These are phyloP conservation scores for Porites lutea DNA, from an alignment of 64 coral and sea anemone species.

Conservation along the genomic window DNA sequence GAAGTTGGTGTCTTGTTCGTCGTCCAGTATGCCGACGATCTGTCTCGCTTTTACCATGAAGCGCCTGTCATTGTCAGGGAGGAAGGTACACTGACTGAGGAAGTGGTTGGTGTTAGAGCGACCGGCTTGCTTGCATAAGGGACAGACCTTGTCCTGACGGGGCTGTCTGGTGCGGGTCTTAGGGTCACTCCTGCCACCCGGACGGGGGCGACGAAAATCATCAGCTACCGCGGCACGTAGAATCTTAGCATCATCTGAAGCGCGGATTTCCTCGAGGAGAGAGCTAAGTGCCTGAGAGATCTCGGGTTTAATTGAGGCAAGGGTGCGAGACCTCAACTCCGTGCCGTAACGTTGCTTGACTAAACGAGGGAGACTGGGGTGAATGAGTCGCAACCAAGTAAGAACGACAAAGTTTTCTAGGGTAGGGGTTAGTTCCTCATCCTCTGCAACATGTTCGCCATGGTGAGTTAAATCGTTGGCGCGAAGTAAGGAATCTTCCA, in stretches of 20 bases:
- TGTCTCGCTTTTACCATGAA: slow-evolving; percentile 62
- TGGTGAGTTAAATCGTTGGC: slow-evolving; percentile 33
- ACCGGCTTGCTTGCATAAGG: slow-evolving; percentile 31
- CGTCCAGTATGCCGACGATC: slow-evolving; percentile 23
- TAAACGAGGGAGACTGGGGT: too few species aligned
- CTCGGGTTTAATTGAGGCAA: slow-evolving; percentile 46
- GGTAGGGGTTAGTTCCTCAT: slow-evolving; percentile 6
- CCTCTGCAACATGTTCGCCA: slow-evolving; percentile 12
- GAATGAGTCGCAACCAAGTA: too few species aligned
- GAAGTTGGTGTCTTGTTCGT: neutral
- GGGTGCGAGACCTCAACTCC: slow-evolving; percentile 43
- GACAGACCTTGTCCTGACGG: slow-evolving; percentile 2
- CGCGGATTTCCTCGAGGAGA: slow-evolving; percentile 45
- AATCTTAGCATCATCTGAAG: neutral
- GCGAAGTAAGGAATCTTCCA: slow-evolving; percentile 24
- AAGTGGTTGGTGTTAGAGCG: slow-evolving; percentile 43
- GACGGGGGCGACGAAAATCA: neutral
- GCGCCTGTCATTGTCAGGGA: slow-evolving; percentile 10
- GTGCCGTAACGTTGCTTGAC: slow-evolving; percentile 61
- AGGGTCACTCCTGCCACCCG: neutral
- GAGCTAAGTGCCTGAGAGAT: neutral
- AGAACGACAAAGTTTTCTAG: slow-evolving; percentile 16
- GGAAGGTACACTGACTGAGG: slow-evolving; percentile 57
- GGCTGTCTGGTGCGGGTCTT: neutral
- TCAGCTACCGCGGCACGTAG: slow-evolving; percentile 4